These are phyloP conservation scores for Rhyzopertha dominica DNA, from an alignment of 1,140 invertebrate species.

Conservation along the genomic window DNA sequence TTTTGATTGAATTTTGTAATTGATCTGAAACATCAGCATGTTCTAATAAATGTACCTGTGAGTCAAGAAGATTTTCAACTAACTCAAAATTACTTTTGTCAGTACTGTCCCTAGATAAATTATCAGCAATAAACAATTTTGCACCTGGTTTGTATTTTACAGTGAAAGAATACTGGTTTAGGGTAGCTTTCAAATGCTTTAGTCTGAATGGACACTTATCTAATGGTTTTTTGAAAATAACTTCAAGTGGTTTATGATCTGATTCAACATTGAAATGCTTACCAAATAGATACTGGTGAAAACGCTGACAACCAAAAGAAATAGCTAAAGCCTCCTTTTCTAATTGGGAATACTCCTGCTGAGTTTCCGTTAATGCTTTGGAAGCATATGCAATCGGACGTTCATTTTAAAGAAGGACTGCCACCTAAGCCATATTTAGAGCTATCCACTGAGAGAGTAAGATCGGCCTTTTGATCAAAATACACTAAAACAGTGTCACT, in stretches of 20 bases:
- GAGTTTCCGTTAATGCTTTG: slow-evolving; percentile 33
- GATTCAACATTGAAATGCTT: slow-evolving; percentile 25
- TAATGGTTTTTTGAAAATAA: slow-evolving; percentile 32
- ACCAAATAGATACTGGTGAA: slow-evolving; percentile 40
- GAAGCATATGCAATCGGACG: slow-evolving; percentile 38
- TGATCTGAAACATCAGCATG: too few relatives aligned
- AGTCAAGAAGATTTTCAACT: too few relatives aligned
- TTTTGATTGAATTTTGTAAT: too few relatives aligned
- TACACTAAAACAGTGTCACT: slow-evolving; percentile 30
- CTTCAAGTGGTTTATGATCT: slow-evolving; percentile 34
- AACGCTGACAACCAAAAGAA: slow-evolving; percentile 30
- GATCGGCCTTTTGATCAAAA: slow-evolving; percentile 31
- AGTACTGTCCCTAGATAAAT: slow-evolving; percentile 35
- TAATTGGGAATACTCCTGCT: slow-evolving; percentile 43
- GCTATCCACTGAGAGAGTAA: slow-evolving; percentile 38
- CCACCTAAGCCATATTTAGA: slow-evolving; percentile 37
- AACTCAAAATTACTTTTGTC: too few relatives aligned
- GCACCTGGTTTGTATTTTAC: slow-evolving; percentile 29
- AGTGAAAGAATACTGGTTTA: slow-evolving; percentile 29
- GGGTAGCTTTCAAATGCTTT: slow-evolving; percentile 25
- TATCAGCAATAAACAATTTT: slow-evolving; percentile 40
- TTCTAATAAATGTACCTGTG: too few relatives aligned
- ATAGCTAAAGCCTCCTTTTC: slow-evolving; percentile 44
- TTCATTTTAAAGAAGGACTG: slow-evolving; percentile 36
- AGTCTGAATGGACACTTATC: slow-evolving; percentile 20